Base-by-base conservation (phyloP, 2,113 vertebrate genomes). In the Cyanistes caeruleus region DNA sequence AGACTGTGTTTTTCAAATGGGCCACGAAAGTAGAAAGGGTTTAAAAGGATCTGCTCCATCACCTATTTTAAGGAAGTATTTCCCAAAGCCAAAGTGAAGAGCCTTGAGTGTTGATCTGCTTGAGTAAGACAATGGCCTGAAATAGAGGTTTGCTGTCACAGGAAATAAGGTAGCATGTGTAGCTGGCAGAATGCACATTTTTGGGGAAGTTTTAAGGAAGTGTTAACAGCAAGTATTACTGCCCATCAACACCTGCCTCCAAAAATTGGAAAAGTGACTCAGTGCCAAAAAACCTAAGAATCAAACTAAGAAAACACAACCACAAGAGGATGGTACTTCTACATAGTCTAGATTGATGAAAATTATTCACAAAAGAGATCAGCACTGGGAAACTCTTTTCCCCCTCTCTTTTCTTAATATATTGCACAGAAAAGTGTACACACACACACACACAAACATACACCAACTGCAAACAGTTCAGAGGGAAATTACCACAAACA, bases 401-500 rank as follows among this genome's bases (percentile, higher is more conserved):
- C 9, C 27, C 13, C 31, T 33, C 31, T 8, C 52, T 65, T 65
- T 83, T 33, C n/a, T 75, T 39, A 55, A 65, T 59, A 62, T 65
- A 88, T 20, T 20, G 52, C 60, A 89, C 22, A 91, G 53, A 5
- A 41, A 31, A 6, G 33, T 78, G 39, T 39, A 82, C 11, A 64
- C 11, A 76, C 35, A 60, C 69, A 75, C 65, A 77, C 72, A 90
- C 48, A 93, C 39, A 63, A 49, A 90, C 79, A 77, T 15, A 77
- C 89, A 87, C 94, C 74, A 95, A 79, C 60, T 89, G 64, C 78
- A 60, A 91, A 95, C 58, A 87, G 67, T 65, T 93, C 93, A 94
- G 94, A 95, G 67, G 67, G 97, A 80, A 92, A 88, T 79, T 86
- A 93, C 64, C 64, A 89, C 73, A 48, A 97, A 97, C 53, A 95